These are phyloP conservation scores for Nasonia vitripennis DNA, from an alignment of 1,140 invertebrate species.

Conservation along the genomic window DNA sequence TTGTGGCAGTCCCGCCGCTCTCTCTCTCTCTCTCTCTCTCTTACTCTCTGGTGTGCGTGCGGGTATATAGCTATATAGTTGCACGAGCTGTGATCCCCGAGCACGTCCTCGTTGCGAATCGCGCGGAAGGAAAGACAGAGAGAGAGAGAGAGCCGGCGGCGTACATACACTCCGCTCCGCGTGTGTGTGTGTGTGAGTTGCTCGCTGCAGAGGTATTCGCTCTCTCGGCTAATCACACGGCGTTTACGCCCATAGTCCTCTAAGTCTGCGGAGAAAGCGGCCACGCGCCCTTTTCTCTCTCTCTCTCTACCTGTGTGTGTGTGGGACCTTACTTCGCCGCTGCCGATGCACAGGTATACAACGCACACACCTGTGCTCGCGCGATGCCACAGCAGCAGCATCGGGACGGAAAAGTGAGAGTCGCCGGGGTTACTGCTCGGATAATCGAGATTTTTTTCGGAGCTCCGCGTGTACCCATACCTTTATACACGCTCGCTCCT, in stretches of 20 bases:
- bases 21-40: neutral
- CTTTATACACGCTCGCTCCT: too few species aligned
- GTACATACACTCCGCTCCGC: neutral
- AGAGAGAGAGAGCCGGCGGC: neutral
- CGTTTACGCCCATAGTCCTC: slow-evolving; percentile 43
- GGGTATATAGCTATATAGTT: neutral
- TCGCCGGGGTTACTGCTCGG: too few species aligned
- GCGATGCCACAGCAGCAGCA: too few species aligned
- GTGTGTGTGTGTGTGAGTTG: too few species aligned
- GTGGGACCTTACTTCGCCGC: neutral
- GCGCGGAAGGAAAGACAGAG: neutral
- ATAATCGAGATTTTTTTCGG: too few species aligned
- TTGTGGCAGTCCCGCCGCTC: neutral
- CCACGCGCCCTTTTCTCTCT: neutral
- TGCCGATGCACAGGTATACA: neutral
- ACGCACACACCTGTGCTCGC: too few species aligned
- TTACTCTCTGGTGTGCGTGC: neutral
- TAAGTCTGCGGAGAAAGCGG: neutral
- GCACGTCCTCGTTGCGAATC: neutral
- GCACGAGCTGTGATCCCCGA: neutral
- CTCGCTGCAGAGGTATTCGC: neutral
- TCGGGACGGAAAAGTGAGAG: too few species aligned
- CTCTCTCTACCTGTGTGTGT: too few species aligned
- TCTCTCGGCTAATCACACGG: slow-evolving; percentile 34
- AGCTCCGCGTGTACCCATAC: too few species aligned